Percentiles rank a stretch among this genome's conserved stretches.
These are phyloP conservation scores for Pampusana beccarii DNA, from an alignment of 2,113 vertebrate species.

Conservation along the genomic window DNA sequence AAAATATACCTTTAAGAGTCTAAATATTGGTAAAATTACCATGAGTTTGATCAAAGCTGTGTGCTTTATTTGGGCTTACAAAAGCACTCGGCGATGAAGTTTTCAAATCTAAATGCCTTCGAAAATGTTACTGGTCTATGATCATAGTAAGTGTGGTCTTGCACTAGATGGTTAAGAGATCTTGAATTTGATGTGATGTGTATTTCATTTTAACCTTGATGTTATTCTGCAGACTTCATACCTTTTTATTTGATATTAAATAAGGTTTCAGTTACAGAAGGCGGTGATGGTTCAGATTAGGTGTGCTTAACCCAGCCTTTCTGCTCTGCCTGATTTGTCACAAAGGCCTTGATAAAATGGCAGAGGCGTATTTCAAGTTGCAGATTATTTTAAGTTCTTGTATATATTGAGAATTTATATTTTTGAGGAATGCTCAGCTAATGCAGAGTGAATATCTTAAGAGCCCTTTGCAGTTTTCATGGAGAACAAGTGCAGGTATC, in stretches of 20 bases:
- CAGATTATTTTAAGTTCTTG: not conserved
- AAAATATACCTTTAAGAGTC: conserved; percentile 40
- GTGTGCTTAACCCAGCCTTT: not conserved
- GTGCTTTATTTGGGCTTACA: not conserved
- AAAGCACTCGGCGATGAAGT: not conserved
- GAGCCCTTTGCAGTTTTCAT: not conserved
- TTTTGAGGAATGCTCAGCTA: not conserved
- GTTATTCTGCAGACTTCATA: not conserved
- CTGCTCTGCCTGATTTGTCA: not conserved
- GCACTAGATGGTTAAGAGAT: not conserved
- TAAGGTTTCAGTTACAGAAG: not conserved
- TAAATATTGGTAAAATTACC: conserved; percentile 13
- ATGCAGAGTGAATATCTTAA: not conserved
- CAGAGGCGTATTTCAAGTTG: not conserved
- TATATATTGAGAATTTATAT: not conserved
- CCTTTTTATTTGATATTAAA: not conserved
- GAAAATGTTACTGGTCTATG: not conserved
- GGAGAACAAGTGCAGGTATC: not conserved
- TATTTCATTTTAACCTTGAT: not conserved
- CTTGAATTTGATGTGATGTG: not conserved
- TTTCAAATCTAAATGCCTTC: not conserved
- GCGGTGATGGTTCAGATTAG: not conserved
- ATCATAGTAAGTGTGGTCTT: not conserved
- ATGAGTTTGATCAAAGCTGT: conserved; percentile 9
- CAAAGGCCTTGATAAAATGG: not conserved